Evolutionary conservation across 2,888 invertebrate species (phyloP).

Genomic region (Philereme vetulata): DNA sequence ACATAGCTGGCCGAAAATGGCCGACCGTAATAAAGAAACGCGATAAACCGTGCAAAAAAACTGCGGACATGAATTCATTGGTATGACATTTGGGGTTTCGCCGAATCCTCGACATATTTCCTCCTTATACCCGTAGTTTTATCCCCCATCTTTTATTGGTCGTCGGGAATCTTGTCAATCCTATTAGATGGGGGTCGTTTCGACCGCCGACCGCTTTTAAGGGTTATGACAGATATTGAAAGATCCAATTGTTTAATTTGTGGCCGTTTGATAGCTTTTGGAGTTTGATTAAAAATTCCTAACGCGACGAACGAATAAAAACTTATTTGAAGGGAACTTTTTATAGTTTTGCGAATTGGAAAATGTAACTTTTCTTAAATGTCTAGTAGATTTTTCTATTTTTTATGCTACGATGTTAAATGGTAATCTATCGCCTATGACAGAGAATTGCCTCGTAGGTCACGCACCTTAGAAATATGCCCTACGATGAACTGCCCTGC

Average conservation of each 20-base stretch:
- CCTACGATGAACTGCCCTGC: too few relatives aligned
- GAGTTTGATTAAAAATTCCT: slow-evolving; percentile 54
- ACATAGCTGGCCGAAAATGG: slow-evolving; percentile 58
- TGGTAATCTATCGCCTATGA: too few relatives aligned
- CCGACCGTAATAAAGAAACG: slow-evolving; percentile 80
- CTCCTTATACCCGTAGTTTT: slow-evolving; percentile 73
- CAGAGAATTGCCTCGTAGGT: too few relatives aligned
- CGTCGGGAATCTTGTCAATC: slow-evolving; percentile 77
- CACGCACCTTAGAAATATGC: too few relatives aligned
- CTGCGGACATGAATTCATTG: slow-evolving; percentile 81
- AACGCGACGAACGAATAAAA: slow-evolving; percentile 19
- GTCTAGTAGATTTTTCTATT: too few relatives aligned
- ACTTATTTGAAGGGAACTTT: slow-evolving; percentile 13
- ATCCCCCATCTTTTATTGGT: slow-evolving; percentile 79
- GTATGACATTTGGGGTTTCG: slow-evolving; percentile 80
- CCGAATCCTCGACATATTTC: slow-evolving; percentile 74
- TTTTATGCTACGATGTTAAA: too few relatives aligned
- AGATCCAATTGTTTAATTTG: slow-evolving; percentile 63
- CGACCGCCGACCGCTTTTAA: slow-evolving; percentile 50
- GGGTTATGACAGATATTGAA: slow-evolving; percentile 56
- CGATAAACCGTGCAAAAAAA: slow-evolving; percentile 81
- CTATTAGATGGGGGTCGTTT: slow-evolving; percentile 66
- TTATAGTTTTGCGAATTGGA: slow-evolving; percentile 20
- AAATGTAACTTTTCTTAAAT: background rate
- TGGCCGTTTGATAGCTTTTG: slow-evolving; percentile 48